These are phyloP conservation scores for Phaonia tiefii DNA, from an alignment of 2,888 invertebrate genomes.

Conservation along the genomic window DNA sequence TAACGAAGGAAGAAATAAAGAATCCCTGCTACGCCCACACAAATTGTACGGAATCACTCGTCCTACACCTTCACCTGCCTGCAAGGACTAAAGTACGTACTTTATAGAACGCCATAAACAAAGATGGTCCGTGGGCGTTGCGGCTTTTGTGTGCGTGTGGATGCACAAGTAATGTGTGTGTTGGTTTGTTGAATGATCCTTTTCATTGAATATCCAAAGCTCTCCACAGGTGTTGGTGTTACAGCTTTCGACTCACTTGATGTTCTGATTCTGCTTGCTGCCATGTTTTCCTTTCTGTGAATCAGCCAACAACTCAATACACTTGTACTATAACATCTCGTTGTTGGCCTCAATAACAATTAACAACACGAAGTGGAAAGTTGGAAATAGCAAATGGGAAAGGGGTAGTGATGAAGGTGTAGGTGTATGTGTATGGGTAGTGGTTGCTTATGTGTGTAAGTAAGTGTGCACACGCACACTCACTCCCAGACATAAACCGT, in stretches of 20 bases:
- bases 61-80: not conserved
- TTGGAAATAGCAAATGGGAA: too few species aligned
- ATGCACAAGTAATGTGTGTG: too few species aligned
- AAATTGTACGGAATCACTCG: too few species aligned
- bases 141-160: too few species aligned
- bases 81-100: not conserved
- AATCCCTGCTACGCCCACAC: conserved; percentile 7
- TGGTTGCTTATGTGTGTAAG: not conserved
- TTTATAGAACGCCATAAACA: too few species aligned
- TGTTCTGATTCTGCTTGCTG: not conserved
- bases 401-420: too few species aligned
- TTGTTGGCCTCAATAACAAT: conserved; percentile 27
- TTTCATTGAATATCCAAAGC: conserved; percentile 48
- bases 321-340: not conserved
- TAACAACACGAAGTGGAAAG: not conserved
- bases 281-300: not conserved
- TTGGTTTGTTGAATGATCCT: conserved; percentile 39
- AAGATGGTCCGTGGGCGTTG: too few species aligned
- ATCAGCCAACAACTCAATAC: conserved; percentile 23
- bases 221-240: conserved; percentile 54
- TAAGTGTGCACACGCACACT: too few species aligned
- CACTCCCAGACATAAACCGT: too few species aligned
- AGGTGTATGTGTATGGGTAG: not conserved
- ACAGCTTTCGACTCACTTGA: not conserved
- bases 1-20: conserved; percentile 1